Evolutionary conservation across 2,113 vertebrate species (phyloP).

Genomic region (Bambusicola thoracicus): DNA sequence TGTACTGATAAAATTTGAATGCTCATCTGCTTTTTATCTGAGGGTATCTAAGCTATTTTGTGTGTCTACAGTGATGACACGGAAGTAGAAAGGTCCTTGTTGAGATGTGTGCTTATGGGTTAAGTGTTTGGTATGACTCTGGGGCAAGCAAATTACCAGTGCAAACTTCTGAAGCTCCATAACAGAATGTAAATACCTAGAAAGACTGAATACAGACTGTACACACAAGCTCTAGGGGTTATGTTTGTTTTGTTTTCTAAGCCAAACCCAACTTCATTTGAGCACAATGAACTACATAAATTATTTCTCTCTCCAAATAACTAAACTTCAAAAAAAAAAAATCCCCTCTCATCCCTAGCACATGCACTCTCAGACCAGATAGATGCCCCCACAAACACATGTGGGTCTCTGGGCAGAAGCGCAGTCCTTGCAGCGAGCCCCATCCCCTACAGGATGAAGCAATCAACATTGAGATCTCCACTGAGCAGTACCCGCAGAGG

Average conservation of each 20-base stretch:
- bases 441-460: background rate
- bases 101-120: background rate
- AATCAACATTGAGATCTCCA: background rate
- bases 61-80: background rate
- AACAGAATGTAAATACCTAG: background rate
- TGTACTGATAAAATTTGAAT: background rate
- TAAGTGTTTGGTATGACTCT: background rate
- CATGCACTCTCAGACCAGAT: background rate
- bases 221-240: background rate
- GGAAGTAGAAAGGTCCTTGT: background rate
- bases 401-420: background rate
- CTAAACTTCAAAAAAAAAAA: background rate
- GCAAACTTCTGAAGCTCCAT: background rate
- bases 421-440: accelerated
- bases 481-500: conserved; percentile 5
- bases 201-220: background rate
- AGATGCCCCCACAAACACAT: background rate
- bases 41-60: background rate
- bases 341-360: background rate
- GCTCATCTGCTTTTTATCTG: background rate
- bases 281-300: background rate
- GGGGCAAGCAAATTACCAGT: background rate
- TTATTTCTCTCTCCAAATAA: background rate
- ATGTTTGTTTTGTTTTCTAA: background rate
- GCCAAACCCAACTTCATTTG: background rate